These are phyloP conservation scores for Aphidius ervi DNA, from an alignment of 1,140 invertebrate species.

Conservation along the genomic window DNA sequence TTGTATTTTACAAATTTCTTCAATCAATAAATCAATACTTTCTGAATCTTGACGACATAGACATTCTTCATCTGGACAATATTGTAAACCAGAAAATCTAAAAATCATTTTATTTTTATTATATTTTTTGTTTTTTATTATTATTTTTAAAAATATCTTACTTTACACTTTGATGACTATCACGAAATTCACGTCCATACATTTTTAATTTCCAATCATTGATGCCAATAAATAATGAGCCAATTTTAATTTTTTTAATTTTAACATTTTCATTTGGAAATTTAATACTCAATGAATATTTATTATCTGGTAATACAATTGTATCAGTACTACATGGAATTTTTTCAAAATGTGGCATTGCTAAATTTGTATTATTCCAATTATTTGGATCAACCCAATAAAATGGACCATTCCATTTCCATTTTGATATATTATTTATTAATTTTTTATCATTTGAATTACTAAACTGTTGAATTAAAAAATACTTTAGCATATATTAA, in stretches of 20 bases:
- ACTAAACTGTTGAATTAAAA: conserved; percentile 11
- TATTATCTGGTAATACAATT: conserved; percentile 35
- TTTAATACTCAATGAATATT: conserved; percentile 34
- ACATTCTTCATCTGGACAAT: conserved; percentile 32
- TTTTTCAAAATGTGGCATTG: conserved; percentile 42
- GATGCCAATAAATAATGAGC: not conserved
- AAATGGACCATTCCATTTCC: conserved; percentile 28
- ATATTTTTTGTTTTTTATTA: not conserved
- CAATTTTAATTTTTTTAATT: conserved; percentile 32
- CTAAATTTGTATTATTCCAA: conserved; percentile 40
- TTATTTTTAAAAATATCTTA: conserved; percentile 21
- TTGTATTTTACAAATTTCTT: conserved; percentile 44
- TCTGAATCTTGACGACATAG: conserved; percentile 36
- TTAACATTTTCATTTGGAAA: conserved; percentile 34
- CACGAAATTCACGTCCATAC: conserved; percentile 33
- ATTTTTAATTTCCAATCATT: conserved; percentile 35
- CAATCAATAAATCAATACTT: conserved; percentile 30
- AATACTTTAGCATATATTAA: conserved; percentile 2
- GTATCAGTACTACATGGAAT: conserved; percentile 43
- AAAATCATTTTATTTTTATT: conserved; percentile 5
- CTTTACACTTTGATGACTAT: conserved; percentile 34
- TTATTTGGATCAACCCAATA: conserved; percentile 47
- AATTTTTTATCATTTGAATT: conserved; percentile 7
- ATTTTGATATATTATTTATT: conserved; percentile 30
- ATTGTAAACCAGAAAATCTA: conserved; percentile 32